phyloP scores from a whole-genome alignment of 1,140 invertebrate species.

The Lucilia cuprina region DNA sequence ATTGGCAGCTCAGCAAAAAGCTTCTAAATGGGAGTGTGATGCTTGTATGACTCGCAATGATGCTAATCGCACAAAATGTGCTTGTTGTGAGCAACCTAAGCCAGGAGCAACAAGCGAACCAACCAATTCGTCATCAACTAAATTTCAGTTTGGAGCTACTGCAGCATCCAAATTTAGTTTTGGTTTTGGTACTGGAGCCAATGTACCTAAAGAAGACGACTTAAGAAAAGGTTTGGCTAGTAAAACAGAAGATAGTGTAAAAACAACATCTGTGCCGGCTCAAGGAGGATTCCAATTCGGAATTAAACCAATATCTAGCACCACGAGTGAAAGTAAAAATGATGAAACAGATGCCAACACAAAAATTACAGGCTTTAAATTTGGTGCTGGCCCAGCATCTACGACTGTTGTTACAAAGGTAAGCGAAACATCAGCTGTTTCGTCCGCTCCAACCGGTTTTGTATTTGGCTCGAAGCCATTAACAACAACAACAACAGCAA shows the following conservation, averaged over 20 bases:
- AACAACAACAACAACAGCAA: constrained; percentile 19
- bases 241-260: constrained; percentile 40
- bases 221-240: constrained; percentile 7
- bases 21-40: constrained; percentile 71
- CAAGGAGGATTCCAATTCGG: constrained; percentile 37
- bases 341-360: constrained; percentile 27
- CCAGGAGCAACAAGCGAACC: constrained; percentile 65
- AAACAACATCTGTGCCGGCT: neutral
- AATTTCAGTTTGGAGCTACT: constrained; percentile 49
- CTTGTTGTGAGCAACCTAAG: constrained; percentile 74
- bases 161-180: constrained; percentile 65
- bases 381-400: neutral
- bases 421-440: neutral
- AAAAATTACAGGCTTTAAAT: constrained; percentile 30
- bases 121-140: constrained; percentile 31
- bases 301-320: constrained; percentile 4
- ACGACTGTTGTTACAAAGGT: constrained; percentile 14
- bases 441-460: constrained; percentile 24
- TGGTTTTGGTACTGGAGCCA: constrained; percentile 46
- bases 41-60: constrained; percentile 73
- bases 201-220: constrained; percentile 41
- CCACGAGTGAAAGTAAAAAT: constrained; percentile 27
- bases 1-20: constrained; percentile 59
- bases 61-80: constrained; percentile 66
- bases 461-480: neutral